These are phyloP conservation scores for Valencia hispanica DNA, from an alignment of 2,797 vertebrate genomes.

Conservation along the genomic window DNA sequence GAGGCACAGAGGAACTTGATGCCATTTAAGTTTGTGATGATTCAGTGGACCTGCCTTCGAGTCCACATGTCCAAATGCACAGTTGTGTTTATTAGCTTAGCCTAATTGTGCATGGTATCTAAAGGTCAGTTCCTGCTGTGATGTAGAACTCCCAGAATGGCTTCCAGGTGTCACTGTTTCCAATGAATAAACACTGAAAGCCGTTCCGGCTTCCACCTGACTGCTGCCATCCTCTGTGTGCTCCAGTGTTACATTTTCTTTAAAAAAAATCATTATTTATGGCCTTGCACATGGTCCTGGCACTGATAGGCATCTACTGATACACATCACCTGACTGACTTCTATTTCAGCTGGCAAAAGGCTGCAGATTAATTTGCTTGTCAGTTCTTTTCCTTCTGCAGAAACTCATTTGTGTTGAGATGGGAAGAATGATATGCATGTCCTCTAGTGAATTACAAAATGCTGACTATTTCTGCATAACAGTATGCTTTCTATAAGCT, in stretches of 20 bases:
- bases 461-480: constrained; percentile 60
- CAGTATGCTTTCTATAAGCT: constrained; percentile 62
- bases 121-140: constrained; percentile 75
- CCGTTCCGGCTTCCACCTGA: constrained; percentile 49
- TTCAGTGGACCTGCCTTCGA: constrained; percentile 54
- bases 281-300: constrained; percentile 50
- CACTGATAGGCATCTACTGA: constrained; percentile 66
- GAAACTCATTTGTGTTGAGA: constrained; percentile 59
- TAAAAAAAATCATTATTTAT: constrained; percentile 23
- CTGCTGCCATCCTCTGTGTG: constrained; percentile 41
- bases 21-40: constrained; percentile 36
- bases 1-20: constrained; percentile 46
- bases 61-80: constrained; percentile 42
- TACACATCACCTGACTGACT: constrained; percentile 61
- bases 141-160: constrained; percentile 70
- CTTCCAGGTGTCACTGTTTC: constrained; percentile 70
- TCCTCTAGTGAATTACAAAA: constrained; percentile 69
- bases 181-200: constrained; percentile 73
- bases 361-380: constrained; percentile 67
- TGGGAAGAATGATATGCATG: constrained; percentile 62
- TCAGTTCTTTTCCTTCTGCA: constrained; percentile 27
- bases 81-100: constrained; percentile 69
- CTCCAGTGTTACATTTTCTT: constrained; percentile 25
- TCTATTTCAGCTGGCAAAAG: constrained; percentile 63
- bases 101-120: constrained; percentile 72